Percentiles rank a stretch among this genome's conserved stretches.
These are phyloP conservation scores for Drosophila longiperda DNA, from an alignment of 2,888 invertebrate genomes.

Conservation along the genomic window DNA sequence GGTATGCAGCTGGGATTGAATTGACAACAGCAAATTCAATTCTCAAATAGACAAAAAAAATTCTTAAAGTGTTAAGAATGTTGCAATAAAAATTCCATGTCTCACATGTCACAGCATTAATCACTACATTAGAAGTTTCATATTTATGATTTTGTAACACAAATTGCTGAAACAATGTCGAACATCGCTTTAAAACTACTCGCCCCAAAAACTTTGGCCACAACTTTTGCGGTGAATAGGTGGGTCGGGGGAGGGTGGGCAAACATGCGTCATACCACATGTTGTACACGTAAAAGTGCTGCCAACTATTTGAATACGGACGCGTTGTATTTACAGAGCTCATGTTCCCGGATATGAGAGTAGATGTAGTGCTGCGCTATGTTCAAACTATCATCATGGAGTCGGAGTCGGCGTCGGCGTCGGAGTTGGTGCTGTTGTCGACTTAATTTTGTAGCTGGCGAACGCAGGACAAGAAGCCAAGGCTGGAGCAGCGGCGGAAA, in stretches of 20 bases:
- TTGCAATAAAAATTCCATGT: not conserved
- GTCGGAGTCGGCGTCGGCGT: slow-evolving; percentile 61
- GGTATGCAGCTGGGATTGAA: slow-evolving; percentile 30
- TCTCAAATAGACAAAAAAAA: not conserved
- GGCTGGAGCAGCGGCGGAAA: slow-evolving; percentile 58
- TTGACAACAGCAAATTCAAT: not conserved
- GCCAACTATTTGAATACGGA: slow-evolving; percentile 45
- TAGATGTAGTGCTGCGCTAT: slow-evolving; percentile 12
- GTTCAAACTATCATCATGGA: slow-evolving; percentile 2
- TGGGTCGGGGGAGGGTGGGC: not conserved
- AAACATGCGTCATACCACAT: slow-evolving; percentile 46
- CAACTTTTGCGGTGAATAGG: slow-evolving; percentile 24
- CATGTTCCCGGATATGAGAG: slow-evolving; percentile 21
- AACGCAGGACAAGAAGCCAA: slow-evolving; percentile 46
- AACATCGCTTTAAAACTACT: slow-evolving; percentile 23
- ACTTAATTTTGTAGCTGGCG: slow-evolving; percentile 67
- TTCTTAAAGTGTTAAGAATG: not conserved
- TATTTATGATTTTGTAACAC: slow-evolving; percentile 48
- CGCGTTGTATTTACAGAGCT: slow-evolving; percentile 33
- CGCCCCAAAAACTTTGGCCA: slow-evolving; percentile 13
- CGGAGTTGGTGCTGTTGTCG: slow-evolving; percentile 54
- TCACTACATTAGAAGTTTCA: slow-evolving; percentile 19
- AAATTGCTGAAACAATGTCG: slow-evolving; percentile 38
- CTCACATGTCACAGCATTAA: slow-evolving; percentile 1
- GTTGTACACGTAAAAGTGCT: slow-evolving; percentile 48